Base-by-base conservation (phyloP, 2,888 invertebrate species). In the Dynastes hyllus region DNA sequence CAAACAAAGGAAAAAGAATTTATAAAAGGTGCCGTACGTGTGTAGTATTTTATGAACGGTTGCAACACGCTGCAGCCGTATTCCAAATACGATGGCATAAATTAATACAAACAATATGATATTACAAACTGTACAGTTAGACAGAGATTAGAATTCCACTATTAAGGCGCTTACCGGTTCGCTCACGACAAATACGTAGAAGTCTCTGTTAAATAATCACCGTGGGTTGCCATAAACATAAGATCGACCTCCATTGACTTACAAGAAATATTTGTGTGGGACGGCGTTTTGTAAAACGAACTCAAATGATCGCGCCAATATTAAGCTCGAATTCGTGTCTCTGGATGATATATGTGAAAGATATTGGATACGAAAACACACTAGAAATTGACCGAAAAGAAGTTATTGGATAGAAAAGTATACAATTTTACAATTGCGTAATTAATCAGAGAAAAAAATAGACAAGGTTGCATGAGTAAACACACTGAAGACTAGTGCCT, bases 121-220 rank as follows among this genome's bases (percentile, higher is more conserved):
- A 75, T 61, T 75, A 75, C 73, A 75, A 61, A 75, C 73, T 75
- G 58, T 75, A 75, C 73, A 75, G 73, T 75, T 75, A 75, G 61
- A 40, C 73, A 45, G 5, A 75, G 73, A 75, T 75, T 75, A 61
- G 61, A 75, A 75, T 75, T 75, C 73, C 61, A 61, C 73, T 45
- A 61, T 75, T 75, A 61, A 75, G 40, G 61, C 73, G 45, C 73
- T 75, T 61, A 75, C 73, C 45, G 61, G 73, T 75, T 40, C 50
- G 45, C 61, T 75, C 45, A 61, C 61, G 61, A 75, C 73, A 75
- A 75, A 75, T 75, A 75, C 61, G 73, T 75, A 75, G 73, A 75
- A 75, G 61, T 61, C 73, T 61, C 29, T 61, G 51, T 51, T 69
- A 69, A 69, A 69, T 75, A 75, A 75, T 75, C 73, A 61, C 73